These are phyloP conservation scores for Tonatia bakeri DNA, from an alignment of 2,113 vertebrate genomes.

Conservation along the genomic window DNA sequence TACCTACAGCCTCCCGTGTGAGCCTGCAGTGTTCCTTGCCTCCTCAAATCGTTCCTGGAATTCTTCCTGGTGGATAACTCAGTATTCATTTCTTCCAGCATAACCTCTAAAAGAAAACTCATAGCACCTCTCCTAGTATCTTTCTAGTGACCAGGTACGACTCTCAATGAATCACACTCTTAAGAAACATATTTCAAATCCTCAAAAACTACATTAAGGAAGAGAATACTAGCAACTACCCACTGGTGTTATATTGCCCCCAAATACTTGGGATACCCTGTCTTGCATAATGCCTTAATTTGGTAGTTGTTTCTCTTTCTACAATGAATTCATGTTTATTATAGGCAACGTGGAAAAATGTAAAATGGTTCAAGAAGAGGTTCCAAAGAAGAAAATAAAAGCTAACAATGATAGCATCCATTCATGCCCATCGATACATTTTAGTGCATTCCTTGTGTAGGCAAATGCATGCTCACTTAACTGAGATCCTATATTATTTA, in stretches of 20 bases:
- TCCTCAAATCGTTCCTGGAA: not conserved
- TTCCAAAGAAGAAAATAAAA: not conserved
- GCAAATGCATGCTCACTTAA: not conserved
- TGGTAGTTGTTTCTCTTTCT: not conserved
- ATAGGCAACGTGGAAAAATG: not conserved
- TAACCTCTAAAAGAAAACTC: not conserved
- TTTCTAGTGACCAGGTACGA: not conserved
- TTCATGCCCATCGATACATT: not conserved
- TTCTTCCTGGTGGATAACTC: not conserved
- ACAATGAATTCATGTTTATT: not conserved
- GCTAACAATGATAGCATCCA: not conserved
- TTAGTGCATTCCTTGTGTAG: not conserved
- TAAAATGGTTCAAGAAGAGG: not conserved
- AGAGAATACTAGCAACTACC: not conserved
- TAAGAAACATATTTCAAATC: not conserved
- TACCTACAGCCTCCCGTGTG: not conserved
- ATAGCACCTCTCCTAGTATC: not conserved
- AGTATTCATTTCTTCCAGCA: not conserved
- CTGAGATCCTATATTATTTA: not conserved
- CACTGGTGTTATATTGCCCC: not conserved
- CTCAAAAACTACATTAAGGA: not conserved
- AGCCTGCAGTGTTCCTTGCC: not conserved
- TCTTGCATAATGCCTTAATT: not conserved
- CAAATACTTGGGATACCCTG: not conserved
- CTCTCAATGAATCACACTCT: not conserved